Conservation (phyloP, 2,888 invertebrate species). For the Scaptodrosophila latifasciaeformis region DNA sequence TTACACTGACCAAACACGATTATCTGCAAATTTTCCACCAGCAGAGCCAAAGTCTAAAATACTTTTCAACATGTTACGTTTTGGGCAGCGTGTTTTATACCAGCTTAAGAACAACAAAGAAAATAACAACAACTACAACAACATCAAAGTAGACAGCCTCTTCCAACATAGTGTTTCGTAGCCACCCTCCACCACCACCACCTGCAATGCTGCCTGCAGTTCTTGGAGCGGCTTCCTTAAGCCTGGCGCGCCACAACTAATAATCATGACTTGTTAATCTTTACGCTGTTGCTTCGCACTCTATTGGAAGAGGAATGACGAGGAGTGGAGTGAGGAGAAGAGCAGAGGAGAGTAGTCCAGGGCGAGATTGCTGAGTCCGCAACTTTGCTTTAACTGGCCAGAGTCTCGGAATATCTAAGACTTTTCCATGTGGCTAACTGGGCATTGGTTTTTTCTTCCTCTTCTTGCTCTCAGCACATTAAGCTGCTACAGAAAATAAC, state of each 20-base stretch:
- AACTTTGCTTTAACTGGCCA: too few species aligned
- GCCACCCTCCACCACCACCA: background rate
- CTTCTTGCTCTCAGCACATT: background rate
- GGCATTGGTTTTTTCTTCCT: background rate
- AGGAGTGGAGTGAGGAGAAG: too few species aligned
- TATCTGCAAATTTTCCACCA: conserved; percentile 8
- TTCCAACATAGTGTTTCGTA: conserved; percentile 5
- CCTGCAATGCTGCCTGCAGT: too few species aligned
- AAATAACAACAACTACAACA: background rate
- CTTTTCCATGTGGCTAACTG: background rate
- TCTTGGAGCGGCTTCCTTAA: too few species aligned
- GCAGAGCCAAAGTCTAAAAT: background rate
- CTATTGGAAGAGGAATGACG: too few species aligned
- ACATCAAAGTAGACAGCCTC: background rate
- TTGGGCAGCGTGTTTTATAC: background rate
- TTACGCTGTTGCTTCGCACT: conserved; percentile 53
- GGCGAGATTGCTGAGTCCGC: too few species aligned
- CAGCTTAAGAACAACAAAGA: background rate
- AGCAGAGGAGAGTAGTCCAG: too few species aligned
- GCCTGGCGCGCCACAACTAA: conserved; percentile 52
- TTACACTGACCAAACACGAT: conserved; percentile 3
- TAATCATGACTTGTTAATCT: conserved; percentile 71
- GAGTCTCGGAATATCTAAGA: too few species aligned
- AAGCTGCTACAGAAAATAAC: background rate
- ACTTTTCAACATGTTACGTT: conserved; percentile 4